Conservation (phyloP, 2,797 vertebrate species). For the Coregonus ussuriensis region DNA sequence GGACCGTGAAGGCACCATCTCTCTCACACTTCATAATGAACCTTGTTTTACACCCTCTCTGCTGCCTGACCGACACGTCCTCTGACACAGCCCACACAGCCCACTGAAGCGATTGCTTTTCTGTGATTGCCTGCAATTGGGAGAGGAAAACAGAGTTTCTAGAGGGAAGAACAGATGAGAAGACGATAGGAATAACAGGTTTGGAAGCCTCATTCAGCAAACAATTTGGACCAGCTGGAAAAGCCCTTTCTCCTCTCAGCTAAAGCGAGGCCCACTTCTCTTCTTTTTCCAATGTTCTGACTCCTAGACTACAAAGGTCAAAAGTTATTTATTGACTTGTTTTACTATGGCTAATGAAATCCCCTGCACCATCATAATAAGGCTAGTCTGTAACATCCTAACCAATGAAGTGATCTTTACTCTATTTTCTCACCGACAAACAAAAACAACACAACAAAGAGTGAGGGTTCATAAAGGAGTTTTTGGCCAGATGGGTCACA, state of each 20-base stretch:
- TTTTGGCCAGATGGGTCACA: slow-evolving; percentile 84
- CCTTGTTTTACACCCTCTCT: slow-evolving; percentile 41
- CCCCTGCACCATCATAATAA: slow-evolving; percentile 60
- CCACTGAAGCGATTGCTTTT: slow-evolving; percentile 30
- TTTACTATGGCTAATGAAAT: slow-evolving; percentile 70
- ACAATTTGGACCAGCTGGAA: slow-evolving; percentile 34
- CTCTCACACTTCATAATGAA: slow-evolving; percentile 65
- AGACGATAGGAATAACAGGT: slow-evolving; percentile 38
- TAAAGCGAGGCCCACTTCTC: slow-evolving; percentile 19
- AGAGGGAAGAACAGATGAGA: slow-evolving; percentile 25
- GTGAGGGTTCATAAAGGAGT: slow-evolving; percentile 77
- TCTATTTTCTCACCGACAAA: slow-evolving; percentile 78
- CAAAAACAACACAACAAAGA: slow-evolving; percentile 83
- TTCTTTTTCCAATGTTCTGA: slow-evolving; percentile 30
- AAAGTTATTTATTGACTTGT: slow-evolving; percentile 73
- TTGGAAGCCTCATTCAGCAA: slow-evolving; percentile 21
- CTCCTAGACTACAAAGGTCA: slow-evolving; percentile 62
- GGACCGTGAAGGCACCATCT: slow-evolving; percentile 68
- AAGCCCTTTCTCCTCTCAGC: slow-evolving; percentile 20
- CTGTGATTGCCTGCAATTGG: slow-evolving; percentile 26
- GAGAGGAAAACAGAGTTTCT: slow-evolving; percentile 15
- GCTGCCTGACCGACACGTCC: slow-evolving; percentile 10
- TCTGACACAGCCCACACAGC: slow-evolving; percentile 11
- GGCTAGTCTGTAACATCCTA: slow-evolving; percentile 75
- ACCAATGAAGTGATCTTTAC: slow-evolving; percentile 79